Conservation (phyloP, 2,113 vertebrate species). For the Eulemur rufifrons region DNA sequence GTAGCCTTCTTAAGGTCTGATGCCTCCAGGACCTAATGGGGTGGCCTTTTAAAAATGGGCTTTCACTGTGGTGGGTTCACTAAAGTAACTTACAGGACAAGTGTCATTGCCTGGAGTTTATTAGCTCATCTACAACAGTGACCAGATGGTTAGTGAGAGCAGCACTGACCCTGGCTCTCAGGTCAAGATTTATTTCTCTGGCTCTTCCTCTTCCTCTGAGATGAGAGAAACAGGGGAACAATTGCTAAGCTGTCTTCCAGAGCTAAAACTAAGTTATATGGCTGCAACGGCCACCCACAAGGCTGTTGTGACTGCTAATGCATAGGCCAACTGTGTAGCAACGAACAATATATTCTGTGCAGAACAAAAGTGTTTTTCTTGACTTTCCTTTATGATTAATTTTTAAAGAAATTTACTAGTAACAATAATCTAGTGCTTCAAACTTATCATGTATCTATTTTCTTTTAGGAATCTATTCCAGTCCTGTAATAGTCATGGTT, state of each 20-base stretch:
- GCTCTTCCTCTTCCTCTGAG: neutral
- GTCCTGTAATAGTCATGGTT: neutral
- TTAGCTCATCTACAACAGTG: neutral
- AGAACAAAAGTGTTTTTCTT: neutral
- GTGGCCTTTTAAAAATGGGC: neutral
- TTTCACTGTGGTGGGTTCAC: neutral
- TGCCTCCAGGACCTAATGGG: neutral
- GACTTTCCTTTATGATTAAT: neutral
- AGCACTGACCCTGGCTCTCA: neutral
- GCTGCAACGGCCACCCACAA: neutral
- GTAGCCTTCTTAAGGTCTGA: neutral
- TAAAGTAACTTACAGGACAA: neutral
- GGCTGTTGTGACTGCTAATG: neutral
- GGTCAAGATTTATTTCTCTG: neutral
- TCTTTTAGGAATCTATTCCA: neutral
- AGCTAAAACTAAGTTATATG: neutral
- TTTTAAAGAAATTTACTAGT: neutral
- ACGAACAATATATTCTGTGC: neutral
- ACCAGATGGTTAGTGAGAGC: neutral
- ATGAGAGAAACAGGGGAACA: neutral
- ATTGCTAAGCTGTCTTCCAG: neutral
- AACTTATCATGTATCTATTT: neutral
- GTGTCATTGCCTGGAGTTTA: neutral
- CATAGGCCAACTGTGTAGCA: neutral
- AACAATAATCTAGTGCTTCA: neutral